Evolutionary conservation across 1,140 invertebrate species (phyloP).

Genomic region (Polypedilum pembai): DNA sequence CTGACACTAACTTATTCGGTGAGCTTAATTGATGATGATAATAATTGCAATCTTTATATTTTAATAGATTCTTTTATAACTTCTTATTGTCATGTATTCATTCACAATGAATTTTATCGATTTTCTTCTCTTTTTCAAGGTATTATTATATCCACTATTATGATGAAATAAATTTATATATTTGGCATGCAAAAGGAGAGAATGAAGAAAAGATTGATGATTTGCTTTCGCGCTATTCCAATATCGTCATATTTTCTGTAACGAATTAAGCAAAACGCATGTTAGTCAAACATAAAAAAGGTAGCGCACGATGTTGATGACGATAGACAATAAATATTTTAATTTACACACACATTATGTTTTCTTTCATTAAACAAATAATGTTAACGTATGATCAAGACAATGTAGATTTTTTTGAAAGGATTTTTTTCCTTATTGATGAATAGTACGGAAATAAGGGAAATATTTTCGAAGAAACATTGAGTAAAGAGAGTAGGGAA

Average conservation of each 20-base stretch:
- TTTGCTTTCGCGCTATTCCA: conserved; percentile 11
- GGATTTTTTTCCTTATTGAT: not conserved
- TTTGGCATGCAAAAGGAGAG: conserved; percentile 3
- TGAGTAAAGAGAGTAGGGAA: not conserved
- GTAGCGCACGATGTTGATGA: not conserved
- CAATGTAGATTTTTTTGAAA: not conserved
- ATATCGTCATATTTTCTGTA: conserved; percentile 12
- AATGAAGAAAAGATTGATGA: not conserved
- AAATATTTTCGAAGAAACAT: not conserved
- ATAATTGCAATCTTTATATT: not conserved
- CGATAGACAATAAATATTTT: not conserved
- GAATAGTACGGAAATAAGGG: conserved; percentile 3
- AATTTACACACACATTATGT: no score
- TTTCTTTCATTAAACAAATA: no score
- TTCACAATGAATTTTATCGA: not conserved
- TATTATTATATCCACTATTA: not conserved
- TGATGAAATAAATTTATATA: not conserved
- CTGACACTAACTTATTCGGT: not conserved
- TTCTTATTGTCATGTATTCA: conserved; percentile 13
- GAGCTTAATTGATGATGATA: conserved; percentile 2
- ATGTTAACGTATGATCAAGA: no score
- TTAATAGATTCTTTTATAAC: not conserved
- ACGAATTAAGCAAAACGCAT: not conserved
- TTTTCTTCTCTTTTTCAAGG: not conserved
- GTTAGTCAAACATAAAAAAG: not conserved